Base-by-base conservation (phyloP, 1,140 invertebrate species). In the Riptortus pedestris region DNA sequence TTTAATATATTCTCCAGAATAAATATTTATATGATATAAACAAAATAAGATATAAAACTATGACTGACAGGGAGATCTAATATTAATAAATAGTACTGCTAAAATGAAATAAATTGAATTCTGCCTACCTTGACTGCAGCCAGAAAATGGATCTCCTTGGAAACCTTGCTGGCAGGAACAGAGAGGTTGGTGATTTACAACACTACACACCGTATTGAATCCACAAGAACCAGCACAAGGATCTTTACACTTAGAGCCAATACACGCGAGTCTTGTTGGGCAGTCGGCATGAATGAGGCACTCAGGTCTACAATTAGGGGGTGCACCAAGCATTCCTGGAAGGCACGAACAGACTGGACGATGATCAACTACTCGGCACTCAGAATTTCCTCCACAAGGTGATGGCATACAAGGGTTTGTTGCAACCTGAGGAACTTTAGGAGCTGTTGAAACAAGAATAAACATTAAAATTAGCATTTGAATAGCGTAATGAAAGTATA, bases 361-460 rank as follows among this genome's bases (percentile, higher is more conserved):
- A 24, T 80, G 78, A 55, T 80, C 82, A 24, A 85, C 77, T 52
- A 84, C 81, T 5, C 82, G 79, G 70, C 90, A 93, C 33, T 85
- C 80, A 1, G 89, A 82, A 72, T 92, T 89, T 0, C 86, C 80
- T 4, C 90, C 90, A 74, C 91, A 93, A 1, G 87, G 88, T 60
- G 86, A 88, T 38, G 87, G 86, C 47, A 85, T 70, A 69, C 89
- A 91, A 20, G 86, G 86, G 72, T 88, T 82, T 16, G 72, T 75
- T 9, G 75, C 71, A 14, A 67, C 60, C 12, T 68, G 66, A 16
- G 74, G 69, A n/a, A 43, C 60, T 29, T 24, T 51, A 24, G 51
- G 51, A 27, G 5, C 51, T 55, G 51, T 38, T 7, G 14, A 60
- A 31, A 29, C n/a, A 60, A n/a, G 7, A 18, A 26, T 11, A 51